phyloP scores from a whole-genome alignment of 2,888 invertebrate species.

The Hirtodrosophila cameraria region DNA sequence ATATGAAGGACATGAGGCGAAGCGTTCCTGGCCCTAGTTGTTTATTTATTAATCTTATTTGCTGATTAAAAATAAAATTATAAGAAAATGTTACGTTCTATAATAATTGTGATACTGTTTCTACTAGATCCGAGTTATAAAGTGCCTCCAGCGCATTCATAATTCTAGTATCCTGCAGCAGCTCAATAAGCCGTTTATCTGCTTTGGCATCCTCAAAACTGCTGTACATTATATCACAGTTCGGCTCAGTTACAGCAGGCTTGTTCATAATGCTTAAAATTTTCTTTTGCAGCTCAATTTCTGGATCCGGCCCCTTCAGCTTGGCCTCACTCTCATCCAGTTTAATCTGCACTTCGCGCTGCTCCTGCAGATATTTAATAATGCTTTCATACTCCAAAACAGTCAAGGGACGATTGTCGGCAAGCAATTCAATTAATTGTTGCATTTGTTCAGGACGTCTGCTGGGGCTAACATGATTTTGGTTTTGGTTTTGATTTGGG shows the following conservation, averaged over 20 bases:
- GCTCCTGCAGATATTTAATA: constrained; percentile 89
- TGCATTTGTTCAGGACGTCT: constrained; percentile 88
- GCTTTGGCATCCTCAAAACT: constrained; percentile 72
- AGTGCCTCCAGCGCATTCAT: constrained; percentile 91
- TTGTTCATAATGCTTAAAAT: constrained; percentile 83
- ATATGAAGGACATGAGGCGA: constrained; percentile 89
- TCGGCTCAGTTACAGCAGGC: constrained; percentile 81
- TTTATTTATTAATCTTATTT: constrained; percentile 17
- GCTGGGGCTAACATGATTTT: too few species aligned
- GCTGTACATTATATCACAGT: constrained; percentile 73
- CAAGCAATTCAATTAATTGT: constrained; percentile 90
- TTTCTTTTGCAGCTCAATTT: constrained; percentile 83
- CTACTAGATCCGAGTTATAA: constrained; percentile 83
- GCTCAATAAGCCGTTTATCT: constrained; percentile 85
- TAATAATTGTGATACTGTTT: constrained; percentile 63
- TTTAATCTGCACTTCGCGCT: constrained; percentile 90
- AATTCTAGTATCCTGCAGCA: constrained; percentile 91
- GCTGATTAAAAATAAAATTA: constrained; percentile 10
- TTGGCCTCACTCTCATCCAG: constrained; percentile 89
- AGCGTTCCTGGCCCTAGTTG: constrained; percentile 87
- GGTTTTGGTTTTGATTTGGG: too few species aligned
- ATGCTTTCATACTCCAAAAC: constrained; percentile 92
- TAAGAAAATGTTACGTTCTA: constrained; percentile 72
- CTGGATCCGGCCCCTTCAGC: constrained; percentile 81
- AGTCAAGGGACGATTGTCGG: constrained; percentile 91